phyloP scores from a whole-genome alignment of 2,113 vertebrate species.

The Amphilophus citrinellus region DNA sequence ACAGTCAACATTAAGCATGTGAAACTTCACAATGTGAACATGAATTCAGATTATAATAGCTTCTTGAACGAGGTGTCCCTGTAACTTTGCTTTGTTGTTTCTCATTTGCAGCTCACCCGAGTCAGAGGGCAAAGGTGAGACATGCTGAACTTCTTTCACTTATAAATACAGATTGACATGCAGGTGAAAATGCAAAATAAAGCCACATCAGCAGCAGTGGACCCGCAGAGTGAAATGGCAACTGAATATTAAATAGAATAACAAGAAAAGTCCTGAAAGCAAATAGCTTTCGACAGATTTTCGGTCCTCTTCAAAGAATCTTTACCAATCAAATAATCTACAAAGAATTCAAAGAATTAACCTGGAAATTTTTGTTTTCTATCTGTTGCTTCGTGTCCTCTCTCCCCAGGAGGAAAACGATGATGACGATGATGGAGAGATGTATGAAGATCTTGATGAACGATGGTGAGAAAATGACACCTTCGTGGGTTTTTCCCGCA shows the following conservation, averaged over 20 bases:
- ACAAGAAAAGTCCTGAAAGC: neutral
- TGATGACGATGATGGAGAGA: slow-evolving; percentile 85
- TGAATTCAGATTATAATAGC: neutral
- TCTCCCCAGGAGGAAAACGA: slow-evolving; percentile 76
- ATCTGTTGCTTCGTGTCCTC: neutral
- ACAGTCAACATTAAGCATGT: neutral
- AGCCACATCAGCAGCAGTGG: neutral
- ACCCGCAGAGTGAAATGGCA: neutral
- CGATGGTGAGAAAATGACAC: slow-evolving; percentile 79
- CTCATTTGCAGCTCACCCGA: slow-evolving; percentile 70
- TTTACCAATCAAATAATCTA: neutral
- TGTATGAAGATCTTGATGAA: slow-evolving; percentile 90
- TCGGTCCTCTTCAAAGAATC: neutral
- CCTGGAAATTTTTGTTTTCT: neutral
- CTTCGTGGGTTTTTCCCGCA: neutral
- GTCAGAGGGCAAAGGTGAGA: slow-evolving; percentile 75
- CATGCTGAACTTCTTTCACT: neutral
- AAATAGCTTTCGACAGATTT: neutral
- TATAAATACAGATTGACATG: neutral
- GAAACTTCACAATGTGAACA: neutral
- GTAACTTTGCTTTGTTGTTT: slow-evolving; percentile 5
- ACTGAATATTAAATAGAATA: neutral
- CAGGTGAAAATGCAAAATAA: neutral
- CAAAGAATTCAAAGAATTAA: neutral
- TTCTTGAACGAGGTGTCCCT: neutral